Base-by-base conservation (phyloP, 2,888 invertebrate genomes). In the Linnaemya vulpina region DNA sequence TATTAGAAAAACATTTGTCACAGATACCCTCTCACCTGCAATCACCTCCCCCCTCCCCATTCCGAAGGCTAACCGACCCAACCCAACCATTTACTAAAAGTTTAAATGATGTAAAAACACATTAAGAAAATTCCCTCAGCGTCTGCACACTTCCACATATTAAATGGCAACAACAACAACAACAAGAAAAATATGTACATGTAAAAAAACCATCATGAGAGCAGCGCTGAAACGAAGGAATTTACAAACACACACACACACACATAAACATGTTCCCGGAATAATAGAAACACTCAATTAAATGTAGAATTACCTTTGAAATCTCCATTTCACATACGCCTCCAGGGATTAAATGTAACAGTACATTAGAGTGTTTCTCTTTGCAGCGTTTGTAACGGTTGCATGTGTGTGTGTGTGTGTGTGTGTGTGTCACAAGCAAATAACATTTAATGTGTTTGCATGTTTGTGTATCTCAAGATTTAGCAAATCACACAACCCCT, bases 271-370 rank as follows among this genome's bases (percentile, higher is more conserved):
- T 13, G 11, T 43, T 20, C 35, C 49, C 58, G 76, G 73, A 84
- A 84, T 76, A 55, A 80, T 65, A 76, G 71, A 60, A 77, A 82
- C 81, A 85, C 84, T 82, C 82, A 85, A 85, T 85, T 82, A 82
- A 75, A 82, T 78, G 74, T 82, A 53, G 43, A 82, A 78, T 82
- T 78, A 82, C 84, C 84, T 82, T 74, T 85, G 62, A 82, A 85
- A 82, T 82, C 58, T 63, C 63, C 35, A 63, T 81, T 76, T 55
- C 51, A 73, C 51, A 81, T 58, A 68, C 43, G 43, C 58, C 68
- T 63, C 68, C 22, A 46, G 62, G 81, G 84, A 15, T 51, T 71
- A 38, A 58, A 53, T 73, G 46, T 22, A 58, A 20, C n/a, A 43
- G 62, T 9, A 38, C 38, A 35, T 70, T 58, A 71, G 43, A 35